phyloP scores from a whole-genome alignment of 2,888 invertebrate species.

The Synanthedon vespiformis region DNA sequence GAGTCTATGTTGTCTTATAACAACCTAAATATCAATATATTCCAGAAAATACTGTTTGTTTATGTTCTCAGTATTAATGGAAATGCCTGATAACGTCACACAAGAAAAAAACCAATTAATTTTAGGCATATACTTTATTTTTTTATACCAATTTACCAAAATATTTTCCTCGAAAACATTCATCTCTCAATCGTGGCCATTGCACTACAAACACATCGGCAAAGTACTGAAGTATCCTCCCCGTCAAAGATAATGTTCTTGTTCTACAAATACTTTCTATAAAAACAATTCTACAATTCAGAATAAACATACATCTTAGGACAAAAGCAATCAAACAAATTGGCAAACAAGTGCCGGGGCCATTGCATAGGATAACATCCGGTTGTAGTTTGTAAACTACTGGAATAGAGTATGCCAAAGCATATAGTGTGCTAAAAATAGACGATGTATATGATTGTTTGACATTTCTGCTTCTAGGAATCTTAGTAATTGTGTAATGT shows the following conservation, averaged over 20 bases:
- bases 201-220: constrained; percentile 92
- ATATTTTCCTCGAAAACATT: constrained; percentile 78
- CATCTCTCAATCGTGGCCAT: constrained; percentile 83
- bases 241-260: constrained; percentile 87
- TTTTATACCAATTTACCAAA: constrained; percentile 78
- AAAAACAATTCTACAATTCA: constrained; percentile 83
- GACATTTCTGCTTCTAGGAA: constrained; percentile 89
- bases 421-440: constrained; percentile 80
- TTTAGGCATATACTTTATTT: not conserved
- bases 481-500: constrained; percentile 65
- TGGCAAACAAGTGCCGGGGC: constrained; percentile 97
- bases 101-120: too few relatives aligned
- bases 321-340: constrained; percentile 84
- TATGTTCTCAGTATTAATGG: too few relatives aligned
- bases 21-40: too few relatives aligned
- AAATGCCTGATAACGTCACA: too few relatives aligned
- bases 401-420: constrained; percentile 77
- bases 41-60: too few relatives aligned
- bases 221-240: constrained; percentile 85
- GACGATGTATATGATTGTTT: constrained; percentile 87
- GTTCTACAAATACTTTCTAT: constrained; percentile 97
- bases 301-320: constrained; percentile 76
- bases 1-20: too few relatives aligned
- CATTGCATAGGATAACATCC: constrained; percentile 89
- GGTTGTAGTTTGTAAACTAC: constrained; percentile 78